Base-by-base conservation (phyloP, 64 coral and sea anemone genomes). In the Orbicella faveolata region DNA sequence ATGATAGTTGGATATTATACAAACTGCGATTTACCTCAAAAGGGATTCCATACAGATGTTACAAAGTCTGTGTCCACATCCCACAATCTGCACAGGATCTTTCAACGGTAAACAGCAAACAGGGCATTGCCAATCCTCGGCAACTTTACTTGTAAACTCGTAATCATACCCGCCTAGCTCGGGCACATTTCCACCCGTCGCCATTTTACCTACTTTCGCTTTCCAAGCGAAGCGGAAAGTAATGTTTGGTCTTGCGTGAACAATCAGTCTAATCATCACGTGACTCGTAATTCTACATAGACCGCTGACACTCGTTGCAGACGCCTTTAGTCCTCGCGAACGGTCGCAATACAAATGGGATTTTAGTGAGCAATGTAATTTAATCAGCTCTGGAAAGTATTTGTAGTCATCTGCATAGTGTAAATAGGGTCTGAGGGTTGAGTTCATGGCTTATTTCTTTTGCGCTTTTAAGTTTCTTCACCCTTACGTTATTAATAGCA, bases 51-150 rank as follows among this genome's bases (percentile, higher is more conserved):
- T 91, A 34, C 92, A 94, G 25, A 48, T 94, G 10, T 90, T 76
- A 79, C 92, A 94, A 57, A 94, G 89, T 4, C 88, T 87, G 57
- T 94, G 92, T 16, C 92, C 92, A 74, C 92, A 94, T 72, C 78
- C 63, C 13, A 90, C 63, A 39, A 94, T 75, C 73, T 94, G 92
- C 21, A 90, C 48, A 6, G 92, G 92, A 54, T 94, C 92, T 34
- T 83, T 89, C 52, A 94, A 30, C 2, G 87, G 73, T 4, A 75
- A 75, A 10, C 85, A 61, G 41, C 92, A 94, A 13, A 94, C 75
- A 14, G 65, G 92, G 51, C 88, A 94, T 54, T 94, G 80, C 23
- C 77, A 76, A 70, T 94, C 41, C 16, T 89, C 78, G 7, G 92
- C 88, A 18, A 94, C 92, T 8, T 73, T 77, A 41, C 87, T 41